A percentile compares a stretch with the other conserved stretches of the same genome.
These are phyloP conservation scores for Peucedramus taeniatus DNA, from an alignment of 2,113 vertebrate genomes.

Conservation along the genomic window DNA sequence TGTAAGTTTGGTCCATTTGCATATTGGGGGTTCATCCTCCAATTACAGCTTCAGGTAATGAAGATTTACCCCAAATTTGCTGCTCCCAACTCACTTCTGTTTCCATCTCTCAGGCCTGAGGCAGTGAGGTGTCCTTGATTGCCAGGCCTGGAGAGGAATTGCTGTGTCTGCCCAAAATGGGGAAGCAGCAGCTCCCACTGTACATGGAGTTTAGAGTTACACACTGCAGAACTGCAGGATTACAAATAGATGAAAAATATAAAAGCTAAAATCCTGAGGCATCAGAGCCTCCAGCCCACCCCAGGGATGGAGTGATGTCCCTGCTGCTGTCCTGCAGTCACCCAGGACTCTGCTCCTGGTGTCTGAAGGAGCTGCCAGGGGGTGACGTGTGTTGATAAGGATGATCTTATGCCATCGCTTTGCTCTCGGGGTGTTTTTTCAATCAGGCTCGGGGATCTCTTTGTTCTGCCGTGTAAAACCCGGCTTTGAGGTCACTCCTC, in stretches of 20 bases:
- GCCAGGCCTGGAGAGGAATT: not conserved
- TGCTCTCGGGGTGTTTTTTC: slow-evolving; percentile 36
- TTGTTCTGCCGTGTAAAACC: slow-evolving; percentile 27
- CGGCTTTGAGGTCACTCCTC: not conserved
- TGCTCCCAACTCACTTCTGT: not conserved
- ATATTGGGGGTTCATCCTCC: fast-evolving
- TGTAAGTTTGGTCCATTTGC: not conserved
- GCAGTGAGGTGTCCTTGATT: not conserved
- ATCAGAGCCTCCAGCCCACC: not conserved
- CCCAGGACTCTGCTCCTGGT: not conserved
- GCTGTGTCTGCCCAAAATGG: not conserved
- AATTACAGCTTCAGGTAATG: not conserved
- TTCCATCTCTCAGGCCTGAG: not conserved
- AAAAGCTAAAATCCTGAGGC: fast-evolving
- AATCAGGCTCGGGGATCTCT: not conserved
- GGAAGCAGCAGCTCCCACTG: not conserved
- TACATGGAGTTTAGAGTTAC: fast-evolving
- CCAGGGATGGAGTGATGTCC: not conserved
- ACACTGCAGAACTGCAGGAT: not conserved
- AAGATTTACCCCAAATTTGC: not conserved
- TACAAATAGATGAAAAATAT: not conserved
- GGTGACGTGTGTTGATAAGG: not conserved
- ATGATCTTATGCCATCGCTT: not conserved
- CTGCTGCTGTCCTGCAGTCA: not conserved
- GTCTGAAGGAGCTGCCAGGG: not conserved